Base-by-base conservation (phyloP, 2,888 invertebrate genomes). In the Drosophila demipolita region DNA sequence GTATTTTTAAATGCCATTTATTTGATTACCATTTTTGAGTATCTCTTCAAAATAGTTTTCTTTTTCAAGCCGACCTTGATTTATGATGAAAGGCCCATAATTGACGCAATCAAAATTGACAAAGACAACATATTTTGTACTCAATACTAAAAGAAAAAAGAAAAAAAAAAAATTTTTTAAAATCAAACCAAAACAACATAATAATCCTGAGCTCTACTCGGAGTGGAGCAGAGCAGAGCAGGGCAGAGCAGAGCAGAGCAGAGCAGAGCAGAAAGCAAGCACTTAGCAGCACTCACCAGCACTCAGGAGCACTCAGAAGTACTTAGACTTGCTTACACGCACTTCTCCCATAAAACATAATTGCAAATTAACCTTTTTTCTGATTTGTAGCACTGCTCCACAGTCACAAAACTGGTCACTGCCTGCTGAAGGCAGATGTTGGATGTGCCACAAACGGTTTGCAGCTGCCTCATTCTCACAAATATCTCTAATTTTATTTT, bases 301-400 rank as follows among this genome's bases (percentile, higher is more conserved):
- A 73, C 68, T 69, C 61, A 69, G 68, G 33, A 61, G 72, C 69
- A 69, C 73, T 76, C 73, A 75, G 70, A 73, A 70, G 76, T 76
- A 70, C 76, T 76, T 70, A 75, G 52, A 68, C 73, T 75, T 75
- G 74, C 73, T 73, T 73, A 74, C 74, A 74, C 76, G 74, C 74
- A 76, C 77, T 74, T 74, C 52, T 63, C 52, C 54, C 76, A 74
- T 74, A 76, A 74, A 74, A 74, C 77, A 74, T 74, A 74, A 73
- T 71, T 78, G 71, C 62, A 75, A 78, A 78, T 78, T 75, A 73
- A 77, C 78, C 76, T 78, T 79, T 78, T 23, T 78, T 75, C 77
- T 76, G 77, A 73, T 73, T 77, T 77, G 63, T 65, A 55, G 68
- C 64, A 49, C 54, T 62, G 50, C 74, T 67, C 52, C 53, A 55